Evolutionary conservation across 2,888 invertebrate species (phyloP), one percentile per base, ranked within the genome.

Genomic region (Drosophila setosimentum): DNA sequence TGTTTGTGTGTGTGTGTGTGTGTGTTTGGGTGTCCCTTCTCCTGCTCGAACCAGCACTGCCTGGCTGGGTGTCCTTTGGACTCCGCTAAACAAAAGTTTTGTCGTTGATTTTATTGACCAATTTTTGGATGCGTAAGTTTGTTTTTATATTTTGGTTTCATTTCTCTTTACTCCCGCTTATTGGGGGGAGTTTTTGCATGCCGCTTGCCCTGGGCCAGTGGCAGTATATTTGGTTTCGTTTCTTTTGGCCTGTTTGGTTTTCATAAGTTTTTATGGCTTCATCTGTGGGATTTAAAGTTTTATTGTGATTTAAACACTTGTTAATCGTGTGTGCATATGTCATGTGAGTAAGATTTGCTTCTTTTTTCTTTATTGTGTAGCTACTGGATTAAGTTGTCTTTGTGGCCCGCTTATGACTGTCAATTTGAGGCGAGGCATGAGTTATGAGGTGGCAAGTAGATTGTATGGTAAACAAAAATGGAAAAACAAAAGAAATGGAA

Each of bases 301-400:
- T 87, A 87, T 89, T 87, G 87, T 87, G 90, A 87, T 89, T 87
- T 87, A 87, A 87, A 87, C 87, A 87, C 90, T 87, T 90, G 90
- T 87, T 87, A 87, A 87, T 87, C 89, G 90, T 75, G 90, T 90
- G 79, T 82, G 89, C 80, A 87, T 85, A 88, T 88, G 86, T 90
- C 86, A 86, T 48, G 21, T 48, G 51, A n/a, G 27, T 57, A 61
- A 66, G 62, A 68, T 49, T 67, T 24, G 48, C 27, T 21, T 42
- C 49, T 27, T 30, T 21, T 24, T 40, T 50, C 40, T 61, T 49
- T 57, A 32, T 64, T 60, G 24, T 53, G 11, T n/a, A n/a, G 18
- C 30, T 21, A n/a, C 24, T 59, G 67, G 80, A 85, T 89, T 87
- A 80, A 89, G 83, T 66, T 80, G 78, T 86, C 72, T 35, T 37